Base-by-base conservation (phyloP, 2,113 vertebrate genomes). In the Hyperopisus bebe region DNA sequence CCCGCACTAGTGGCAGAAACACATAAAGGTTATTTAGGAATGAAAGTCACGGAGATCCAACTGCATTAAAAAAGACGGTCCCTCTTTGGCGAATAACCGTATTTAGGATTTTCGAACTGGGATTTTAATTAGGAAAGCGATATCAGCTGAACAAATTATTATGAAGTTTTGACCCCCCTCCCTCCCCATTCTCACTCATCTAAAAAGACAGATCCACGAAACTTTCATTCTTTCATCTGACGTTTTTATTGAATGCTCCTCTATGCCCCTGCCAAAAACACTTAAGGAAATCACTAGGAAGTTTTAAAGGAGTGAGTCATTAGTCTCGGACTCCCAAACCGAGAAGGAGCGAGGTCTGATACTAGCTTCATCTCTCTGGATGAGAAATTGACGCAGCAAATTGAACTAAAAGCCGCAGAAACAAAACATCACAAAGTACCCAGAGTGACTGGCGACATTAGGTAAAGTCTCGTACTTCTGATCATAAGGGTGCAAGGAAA, bases 91-190 rank as follows among this genome's bases (percentile, higher is more conserved):
- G 8, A 21, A 27, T 88, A 88, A 35, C 42, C 44, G 10, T 47
- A 31, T 47, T 88, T 88, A 21, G 17, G 44, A 44, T 70, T 47
- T 27, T 35, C 19, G 44, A 88, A 66, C 8, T 11, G 55, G 51
- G 10, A 93, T 90, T 92, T 88, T 90, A 91, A 91, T 91, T 89
- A 84, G 91, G 90, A 91, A 35, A 55, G 21, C 55, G 35, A 58
- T 88, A 70, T 48, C 9, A 15, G 42, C 44, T 70, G 58, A 46
- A 74, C 42, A 88, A 88, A 88, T 88, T 88, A 46, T 88, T 44
- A 70, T 88, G 31, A 88, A 66, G 39, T 70, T 48, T 47, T 15
- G 19, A 53, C 47, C 44, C 66, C 4, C 44, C 21, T 88, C 21
- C 46, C 10, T 10, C 39, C 66, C 21, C 10, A 47, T 70, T 88